These are phyloP conservation scores for Bryconaethiops microstoma DNA, from an alignment of 2,797 vertebrate genomes.

Conservation along the genomic window DNA sequence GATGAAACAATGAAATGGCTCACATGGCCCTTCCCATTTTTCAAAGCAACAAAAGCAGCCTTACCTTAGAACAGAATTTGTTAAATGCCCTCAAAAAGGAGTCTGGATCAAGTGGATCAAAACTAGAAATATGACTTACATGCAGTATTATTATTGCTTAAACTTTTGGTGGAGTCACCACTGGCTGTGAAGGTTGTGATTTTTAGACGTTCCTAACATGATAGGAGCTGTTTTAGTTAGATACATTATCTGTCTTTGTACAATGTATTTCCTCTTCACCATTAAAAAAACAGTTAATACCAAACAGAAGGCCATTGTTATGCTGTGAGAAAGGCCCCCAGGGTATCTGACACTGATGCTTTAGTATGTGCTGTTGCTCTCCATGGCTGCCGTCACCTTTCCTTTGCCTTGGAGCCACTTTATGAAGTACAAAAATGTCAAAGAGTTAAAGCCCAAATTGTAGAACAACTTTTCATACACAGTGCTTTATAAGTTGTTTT, in stretches of 20 bases:
- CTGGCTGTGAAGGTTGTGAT: neutral
- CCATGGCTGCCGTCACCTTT: constrained; percentile 1
- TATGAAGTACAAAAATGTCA: neutral
- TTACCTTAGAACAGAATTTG: constrained; percentile 46
- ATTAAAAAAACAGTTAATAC: constrained; percentile 29
- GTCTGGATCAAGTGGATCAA: constrained; percentile 1
- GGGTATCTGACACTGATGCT: constrained; percentile 27
- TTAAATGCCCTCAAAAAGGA: constrained; percentile 38
- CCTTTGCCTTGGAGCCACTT: neutral
- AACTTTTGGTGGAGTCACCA: neutral
- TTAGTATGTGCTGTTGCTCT: constrained; percentile 20
- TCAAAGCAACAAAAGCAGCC: constrained; percentile 35
- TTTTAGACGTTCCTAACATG: neutral
- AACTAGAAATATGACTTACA: neutral
- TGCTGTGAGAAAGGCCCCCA: constrained; percentile 9
- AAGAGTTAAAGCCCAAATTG: constrained; percentile 9
- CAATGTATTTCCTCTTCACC: neutral
- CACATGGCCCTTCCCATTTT: constrained; percentile 42
- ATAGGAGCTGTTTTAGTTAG: neutral
- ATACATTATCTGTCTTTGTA: neutral
- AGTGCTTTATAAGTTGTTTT: neutral
- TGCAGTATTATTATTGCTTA: neutral
- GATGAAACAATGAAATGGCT: constrained; percentile 40
- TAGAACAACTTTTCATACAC: neutral
- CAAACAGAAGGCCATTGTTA: constrained; percentile 36